Evolutionary conservation across 2,797 vertebrate species (phyloP), one percentile per base, ranked within the genome.

Genomic region (Chloroceryle inda): DNA sequence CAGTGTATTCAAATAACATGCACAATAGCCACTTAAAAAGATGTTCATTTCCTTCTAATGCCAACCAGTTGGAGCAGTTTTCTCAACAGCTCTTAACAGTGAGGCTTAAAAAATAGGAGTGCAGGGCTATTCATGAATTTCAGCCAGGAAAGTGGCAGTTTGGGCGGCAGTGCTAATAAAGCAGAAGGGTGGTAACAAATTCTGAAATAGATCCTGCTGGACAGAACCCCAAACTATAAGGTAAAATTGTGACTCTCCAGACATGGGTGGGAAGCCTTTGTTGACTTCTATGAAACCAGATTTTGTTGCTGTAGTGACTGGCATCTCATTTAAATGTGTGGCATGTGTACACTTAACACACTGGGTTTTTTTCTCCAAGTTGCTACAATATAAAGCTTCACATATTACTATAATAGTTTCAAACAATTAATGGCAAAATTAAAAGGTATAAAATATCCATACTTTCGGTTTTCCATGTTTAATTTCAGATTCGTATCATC

Each of bases 11-110:
- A 93, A 94, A 85, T 92, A 81, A 80, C 66, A 82, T 96, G 84
- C 88, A 90, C 92, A 81, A 94, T 88, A 92, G 84, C 94, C 94
- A 94, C 95, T 96, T 93, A 77, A 94, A 94, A 94, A 95, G 87
- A 77, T 94, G 86, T 95, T 91, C 0, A 67, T 89, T 91, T 96
- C 79, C 78, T 92, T 91, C 85, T 95, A 77, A 92, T 93, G 84
- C 89, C 93, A 95, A 68, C 73, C 80, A 94, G 72, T 96, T 88
- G 88, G 56, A 88, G 68, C 67, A 37, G 53, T 89, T 89, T 93
- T 85, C 91, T 95, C 89, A 78, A 94, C 74, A 42, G 31, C 67
- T 63, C 61, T 69, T 88, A 75, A 40, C 12, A 42, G 56, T 9
- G 38, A n/a, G 67, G 33, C 37, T 87, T 83, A 49, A 59, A 68